These are phyloP conservation scores for Junco hyemalis DNA, from an alignment of 2,113 vertebrate species.

Conservation along the genomic window DNA sequence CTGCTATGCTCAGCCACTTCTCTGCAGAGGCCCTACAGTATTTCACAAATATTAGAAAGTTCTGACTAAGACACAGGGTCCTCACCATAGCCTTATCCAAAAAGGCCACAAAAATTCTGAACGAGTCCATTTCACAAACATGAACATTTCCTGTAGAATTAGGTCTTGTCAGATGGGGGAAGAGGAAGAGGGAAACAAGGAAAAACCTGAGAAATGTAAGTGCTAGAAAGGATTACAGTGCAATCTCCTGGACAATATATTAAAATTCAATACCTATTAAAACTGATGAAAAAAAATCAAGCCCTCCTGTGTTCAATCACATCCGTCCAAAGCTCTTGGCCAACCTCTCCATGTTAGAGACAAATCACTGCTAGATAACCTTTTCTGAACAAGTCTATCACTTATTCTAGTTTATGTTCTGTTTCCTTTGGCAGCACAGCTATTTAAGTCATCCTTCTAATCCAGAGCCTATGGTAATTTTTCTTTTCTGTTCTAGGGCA, in stretches of 20 bases:
- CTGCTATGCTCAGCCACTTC: background rate
- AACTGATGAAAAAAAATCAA: background rate
- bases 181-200: background rate
- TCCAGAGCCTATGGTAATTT: constrained; percentile 23
- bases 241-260: background rate
- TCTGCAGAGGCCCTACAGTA: background rate
- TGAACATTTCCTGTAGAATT: background rate
- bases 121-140: background rate
- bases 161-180: background rate
- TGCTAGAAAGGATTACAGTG: background rate
- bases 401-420: background rate
- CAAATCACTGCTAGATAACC: background rate
- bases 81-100: background rate
- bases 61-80: background rate
- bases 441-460: constrained; percentile 21
- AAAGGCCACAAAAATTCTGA: background rate
- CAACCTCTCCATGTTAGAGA: background rate
- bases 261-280: background rate
- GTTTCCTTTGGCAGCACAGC: constrained; percentile 7
- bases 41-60: background rate
- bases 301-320: background rate
- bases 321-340: background rate
- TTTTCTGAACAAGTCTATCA: background rate
- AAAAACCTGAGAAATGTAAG: background rate
- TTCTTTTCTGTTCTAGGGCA: constrained; percentile 26